Base-by-base conservation (phyloP, 2,888 invertebrate genomes). In the Invenusta paracnida region DNA sequence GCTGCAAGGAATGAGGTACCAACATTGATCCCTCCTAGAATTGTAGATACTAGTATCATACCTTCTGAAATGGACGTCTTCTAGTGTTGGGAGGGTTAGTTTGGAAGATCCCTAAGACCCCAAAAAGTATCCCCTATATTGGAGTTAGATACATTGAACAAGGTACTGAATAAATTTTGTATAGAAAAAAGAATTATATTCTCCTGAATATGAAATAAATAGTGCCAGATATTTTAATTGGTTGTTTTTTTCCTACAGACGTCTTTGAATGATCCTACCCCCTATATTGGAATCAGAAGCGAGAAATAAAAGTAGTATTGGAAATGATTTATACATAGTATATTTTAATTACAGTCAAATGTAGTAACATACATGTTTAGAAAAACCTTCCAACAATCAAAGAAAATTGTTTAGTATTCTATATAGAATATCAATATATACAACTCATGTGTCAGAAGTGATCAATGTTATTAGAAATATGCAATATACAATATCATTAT, bases 21-120 rank as follows among this genome's bases (percentile, higher is more conserved):
- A 73, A 73, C 73, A 73, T 73, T 73, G 73, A 73, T 23, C 73
- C 73, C n/a, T n/a, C 48, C 73, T 23, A 73, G 5, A 73, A 73
- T 73, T n/a, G 73, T 73, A 73, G 73, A 73, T 73, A 73, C 5
- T 73, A 25, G 73, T 73, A 23, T 73, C 73, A 73, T 13, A 73
- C 27, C 73, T 73, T 73, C 73, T 25, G 27, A 73, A 73, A 73
- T 73, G 73, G 73, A 73, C 73, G 73, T 73, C 73, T 73, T 5
- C 17, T 17, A 17, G 48, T 48, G 48, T 48, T 48, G 48, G 17
- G 48, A 48, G 48, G 48, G n/a, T n/a, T n/a, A n/a, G n/a, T n/a
- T n/a, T n/a, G n/a, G n/a, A n/a, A n/a, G n/a, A n/a, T n/a, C n/a
- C n/a, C n/a, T n/a, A n/a, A n/a, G n/a, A n/a, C n/a, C 48, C 48